These are phyloP conservation scores for Xenopus borealis DNA, from an alignment of 2,113 vertebrate species.

Conservation along the genomic window DNA sequence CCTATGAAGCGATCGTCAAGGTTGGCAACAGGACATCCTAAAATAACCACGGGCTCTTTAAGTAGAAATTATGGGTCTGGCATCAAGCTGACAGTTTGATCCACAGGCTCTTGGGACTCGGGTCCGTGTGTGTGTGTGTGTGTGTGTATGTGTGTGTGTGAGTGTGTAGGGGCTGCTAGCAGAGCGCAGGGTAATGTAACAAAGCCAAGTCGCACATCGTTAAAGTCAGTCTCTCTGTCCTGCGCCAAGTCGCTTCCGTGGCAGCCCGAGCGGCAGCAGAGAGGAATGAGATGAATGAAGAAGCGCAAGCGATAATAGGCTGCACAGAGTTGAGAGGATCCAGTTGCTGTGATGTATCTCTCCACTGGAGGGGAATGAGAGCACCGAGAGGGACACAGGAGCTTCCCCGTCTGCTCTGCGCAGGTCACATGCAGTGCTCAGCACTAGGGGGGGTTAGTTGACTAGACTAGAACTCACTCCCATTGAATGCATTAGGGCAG, in stretches of 20 bases:
- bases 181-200: conserved; percentile 4
- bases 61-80: conserved; percentile 2
- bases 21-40: conserved; percentile 31
- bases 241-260: conserved; percentile 3
- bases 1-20: conserved; percentile 23
- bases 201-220: neutral
- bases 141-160: no score
- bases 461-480: conserved; percentile 63
- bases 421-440: conserved; percentile 53
- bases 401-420: conserved; percentile 30
- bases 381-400: conserved; percentile 27
- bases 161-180: neutral
- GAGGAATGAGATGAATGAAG: neutral
- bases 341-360: conserved; percentile 21
- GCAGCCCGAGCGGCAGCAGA: neutral
- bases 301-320: neutral
- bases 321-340: conserved; percentile 3
- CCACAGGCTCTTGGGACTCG: no score
- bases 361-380: conserved; percentile 11
- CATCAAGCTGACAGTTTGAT: conserved; percentile 17
- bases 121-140: no score
- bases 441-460: conserved; percentile 87
- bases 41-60: conserved; percentile 1
- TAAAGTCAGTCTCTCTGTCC: conserved; percentile 12
- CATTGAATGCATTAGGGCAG: neutral